A percentile compares a stretch with the other conserved stretches of the same genome.
Conservation (phyloP, 1,140 invertebrate species). For the Rhopalosiphum maidis region DNA sequence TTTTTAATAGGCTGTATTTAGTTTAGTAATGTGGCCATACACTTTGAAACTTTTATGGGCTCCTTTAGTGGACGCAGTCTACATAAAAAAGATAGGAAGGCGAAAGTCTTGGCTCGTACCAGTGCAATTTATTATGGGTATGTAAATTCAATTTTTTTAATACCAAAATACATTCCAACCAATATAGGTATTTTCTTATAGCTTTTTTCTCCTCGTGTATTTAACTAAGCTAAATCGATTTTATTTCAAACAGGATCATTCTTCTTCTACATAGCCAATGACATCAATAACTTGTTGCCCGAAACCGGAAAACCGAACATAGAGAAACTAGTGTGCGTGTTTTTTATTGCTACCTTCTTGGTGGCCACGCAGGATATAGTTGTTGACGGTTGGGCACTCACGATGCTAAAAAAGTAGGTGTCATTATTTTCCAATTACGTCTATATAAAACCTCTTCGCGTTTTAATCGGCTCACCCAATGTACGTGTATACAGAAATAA, state of each 20-base stretch:
- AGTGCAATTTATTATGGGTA: constrained; percentile 83
- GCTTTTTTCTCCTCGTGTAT: background rate
- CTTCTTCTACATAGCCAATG: background rate
- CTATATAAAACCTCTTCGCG: background rate
- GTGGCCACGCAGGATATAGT: constrained; percentile 99
- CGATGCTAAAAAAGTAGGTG: constrained; percentile 88
- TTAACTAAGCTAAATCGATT: background rate
- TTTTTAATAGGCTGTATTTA: constrained; percentile 89
- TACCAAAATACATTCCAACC: too few species aligned
- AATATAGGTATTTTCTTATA: background rate
- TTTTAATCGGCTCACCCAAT: background rate
- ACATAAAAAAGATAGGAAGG: constrained; percentile 81
- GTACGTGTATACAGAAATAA: constrained; percentile 71
- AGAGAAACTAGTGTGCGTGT: constrained; percentile 78
- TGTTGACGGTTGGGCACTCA: constrained; percentile 98
- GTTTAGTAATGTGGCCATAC: constrained; percentile 97
- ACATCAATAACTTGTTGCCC: constrained; percentile 3
- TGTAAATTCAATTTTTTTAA: background rate
- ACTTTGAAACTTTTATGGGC: constrained; percentile 98
- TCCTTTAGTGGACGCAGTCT: constrained; percentile 94
- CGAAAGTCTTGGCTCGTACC: constrained; percentile 98
- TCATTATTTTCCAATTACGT: background rate
- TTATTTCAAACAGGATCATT: background rate
- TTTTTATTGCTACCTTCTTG: constrained; percentile 86
- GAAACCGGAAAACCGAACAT: constrained; percentile 73